These are phyloP conservation scores for Eolophus roseicapilla DNA, from an alignment of 2,113 vertebrate species.

Conservation along the genomic window DNA sequence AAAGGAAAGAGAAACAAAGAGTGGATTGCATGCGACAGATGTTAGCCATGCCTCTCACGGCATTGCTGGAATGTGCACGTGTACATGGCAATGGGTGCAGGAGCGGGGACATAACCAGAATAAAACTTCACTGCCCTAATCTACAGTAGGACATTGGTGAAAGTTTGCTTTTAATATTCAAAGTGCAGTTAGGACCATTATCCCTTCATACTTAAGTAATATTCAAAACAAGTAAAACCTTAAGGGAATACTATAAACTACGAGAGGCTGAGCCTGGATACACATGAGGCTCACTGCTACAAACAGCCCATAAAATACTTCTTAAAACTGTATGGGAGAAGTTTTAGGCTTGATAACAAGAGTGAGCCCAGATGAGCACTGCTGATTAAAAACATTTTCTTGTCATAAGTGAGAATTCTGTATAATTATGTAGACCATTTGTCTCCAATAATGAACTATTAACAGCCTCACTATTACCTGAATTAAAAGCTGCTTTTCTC, in stretches of 20 bases:
- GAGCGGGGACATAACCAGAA: background rate
- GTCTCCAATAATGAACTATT: background rate
- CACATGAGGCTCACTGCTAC: background rate
- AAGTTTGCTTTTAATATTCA: background rate
- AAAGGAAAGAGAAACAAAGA: conserved; percentile 16
- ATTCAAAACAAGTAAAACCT: background rate
- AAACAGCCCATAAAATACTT: background rate
- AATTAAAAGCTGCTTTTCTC: background rate
- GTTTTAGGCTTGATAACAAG: background rate
- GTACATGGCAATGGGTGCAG: background rate
- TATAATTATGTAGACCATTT: background rate
- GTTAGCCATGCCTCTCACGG: background rate
- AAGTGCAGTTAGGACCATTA: background rate
- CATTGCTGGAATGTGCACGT: background rate
- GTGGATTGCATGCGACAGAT: background rate
- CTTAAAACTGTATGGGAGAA: background rate
- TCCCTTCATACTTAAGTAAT: background rate
- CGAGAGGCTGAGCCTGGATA: background rate
- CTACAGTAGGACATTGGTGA: background rate
- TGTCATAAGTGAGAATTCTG: background rate
- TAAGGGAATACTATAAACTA: background rate
- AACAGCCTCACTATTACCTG: background rate
- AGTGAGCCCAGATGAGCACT: background rate
- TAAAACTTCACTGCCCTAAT: background rate
- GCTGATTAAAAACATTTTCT: background rate